Base-by-base conservation (phyloP, 30 jellyfish, hydroid and myxozoan species). In the Hydractinia echinata region DNA sequence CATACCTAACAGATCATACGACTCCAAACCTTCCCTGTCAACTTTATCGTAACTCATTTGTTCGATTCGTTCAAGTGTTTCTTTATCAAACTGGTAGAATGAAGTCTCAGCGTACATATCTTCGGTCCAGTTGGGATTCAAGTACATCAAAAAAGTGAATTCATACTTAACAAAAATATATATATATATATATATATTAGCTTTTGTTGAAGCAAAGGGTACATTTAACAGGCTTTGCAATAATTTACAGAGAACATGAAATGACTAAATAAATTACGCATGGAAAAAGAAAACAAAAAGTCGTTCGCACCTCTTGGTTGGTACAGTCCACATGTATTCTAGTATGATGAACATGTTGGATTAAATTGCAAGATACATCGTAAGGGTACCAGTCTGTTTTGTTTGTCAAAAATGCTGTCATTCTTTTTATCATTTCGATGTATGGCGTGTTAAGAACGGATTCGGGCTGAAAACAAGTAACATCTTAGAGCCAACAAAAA, bases 41-140 rank as follows among this genome's bases (percentile, higher is more conserved):
- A 51, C 73, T 14, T 18, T n/a, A 14, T 76, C 79, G 19, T 16
- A 10, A 9, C 86, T 20, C 54, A 4, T 44, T 64, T 64, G 19
- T 64, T 13, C 39, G 16, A 64, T 64, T 13, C 19, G 74, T n/a
- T 64, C 16, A 44, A 7, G 19, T 7, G 74, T 64, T 51, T 79
- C 66, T 51, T 54, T n/a, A 4, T 20, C 50, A 5, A 4, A 52
- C 20, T 88, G 94, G 51, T 78, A 84, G 56, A 88, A 88, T 11
- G 84, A 79, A 7, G 96, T 88, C 72, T 88, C 96, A 9, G 92
- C 96, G 50, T 88, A 88, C 73, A 81, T 82, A 49, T 79, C 96
- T 58, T 61, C 86, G 21, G 66, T 72, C 96, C 96, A 88, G 14
- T 72, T 84, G 6, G 96, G 94, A 67, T 86, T 83, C 79, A 88